Evolutionary conservation across 2,797 vertebrate species (phyloP).

Genomic region (Mormyrops boulengeri): DNA sequence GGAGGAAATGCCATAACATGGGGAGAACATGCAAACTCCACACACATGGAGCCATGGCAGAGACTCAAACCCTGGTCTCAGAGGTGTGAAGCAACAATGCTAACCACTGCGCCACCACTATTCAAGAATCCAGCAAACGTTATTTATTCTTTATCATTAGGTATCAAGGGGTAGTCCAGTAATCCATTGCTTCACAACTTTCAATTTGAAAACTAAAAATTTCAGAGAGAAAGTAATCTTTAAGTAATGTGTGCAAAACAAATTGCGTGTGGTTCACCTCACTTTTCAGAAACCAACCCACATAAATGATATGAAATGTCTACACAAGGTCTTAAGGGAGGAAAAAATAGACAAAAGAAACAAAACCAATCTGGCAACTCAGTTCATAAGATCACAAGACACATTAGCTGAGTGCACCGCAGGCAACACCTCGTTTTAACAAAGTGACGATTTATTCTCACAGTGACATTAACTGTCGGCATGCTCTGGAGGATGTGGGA

Average conservation of each 20-base stretch:
- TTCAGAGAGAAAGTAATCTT: neutral
- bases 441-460: neutral
- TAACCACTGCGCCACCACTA: neutral
- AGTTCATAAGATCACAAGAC: neutral
- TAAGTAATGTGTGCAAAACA: neutral
- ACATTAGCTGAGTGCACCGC: neutral
- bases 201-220: neutral
- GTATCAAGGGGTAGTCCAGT: neutral
- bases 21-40: neutral
- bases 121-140: neutral
- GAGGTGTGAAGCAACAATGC: neutral
- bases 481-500: neutral
- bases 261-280: neutral
- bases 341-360: neutral
- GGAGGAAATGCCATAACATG: neutral
- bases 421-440: neutral
- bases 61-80: no score
- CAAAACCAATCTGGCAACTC: neutral
- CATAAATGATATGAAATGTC: neutral
- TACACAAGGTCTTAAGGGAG: neutral
- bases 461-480: neutral
- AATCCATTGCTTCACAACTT: neutral
- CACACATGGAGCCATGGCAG: neutral
- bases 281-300: neutral
- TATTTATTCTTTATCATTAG: neutral